Percentiles rank a stretch among this genome's conserved stretches.
These are phyloP conservation scores for Silurus aristotelis DNA, from an alignment of 2,797 vertebrate species.

Conservation along the genomic window DNA sequence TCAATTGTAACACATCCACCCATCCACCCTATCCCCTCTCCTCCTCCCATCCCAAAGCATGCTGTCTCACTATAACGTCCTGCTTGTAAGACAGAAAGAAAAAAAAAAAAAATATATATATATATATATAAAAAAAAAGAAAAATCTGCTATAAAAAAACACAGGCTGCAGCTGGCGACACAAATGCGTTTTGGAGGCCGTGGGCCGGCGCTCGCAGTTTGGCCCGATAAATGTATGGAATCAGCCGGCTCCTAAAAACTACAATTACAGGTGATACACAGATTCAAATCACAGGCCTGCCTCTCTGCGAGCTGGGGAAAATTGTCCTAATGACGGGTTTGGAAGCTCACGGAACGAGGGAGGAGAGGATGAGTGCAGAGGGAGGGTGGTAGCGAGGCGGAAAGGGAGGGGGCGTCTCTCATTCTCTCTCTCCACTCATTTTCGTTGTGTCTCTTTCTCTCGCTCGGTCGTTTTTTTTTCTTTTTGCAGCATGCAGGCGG, in stretches of 20 bases:
- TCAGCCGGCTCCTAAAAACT: constrained; percentile 99
- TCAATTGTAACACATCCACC: constrained; percentile 27
- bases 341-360: constrained; percentile 69
- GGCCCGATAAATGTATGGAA: constrained; percentile 99
- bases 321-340: constrained; percentile 99
- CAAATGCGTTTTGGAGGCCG: constrained; percentile 88
- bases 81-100: constrained; percentile 8
- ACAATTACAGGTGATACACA: constrained; percentile 99
- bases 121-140: constrained; percentile 5
- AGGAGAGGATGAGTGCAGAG: constrained; percentile 39
- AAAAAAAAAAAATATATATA: not conserved
- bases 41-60: not conserved
- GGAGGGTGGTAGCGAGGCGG: constrained; percentile 48
- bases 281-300: constrained; percentile 99
- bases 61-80: constrained; percentile 21
- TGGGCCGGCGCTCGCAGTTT: constrained; percentile 86
- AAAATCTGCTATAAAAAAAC: constrained; percentile 30
- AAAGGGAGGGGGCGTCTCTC: constrained; percentile 80
- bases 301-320: constrained; percentile 86
- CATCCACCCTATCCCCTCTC: not conserved
- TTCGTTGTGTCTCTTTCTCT: constrained; percentile 50
- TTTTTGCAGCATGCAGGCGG: constrained; percentile 70
- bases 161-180: constrained; percentile 88
- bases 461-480: constrained; percentile 79
- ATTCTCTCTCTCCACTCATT: constrained; percentile 73